Base-by-base conservation (phyloP, 2,113 vertebrate genomes). In the Anhinga rufa region DNA sequence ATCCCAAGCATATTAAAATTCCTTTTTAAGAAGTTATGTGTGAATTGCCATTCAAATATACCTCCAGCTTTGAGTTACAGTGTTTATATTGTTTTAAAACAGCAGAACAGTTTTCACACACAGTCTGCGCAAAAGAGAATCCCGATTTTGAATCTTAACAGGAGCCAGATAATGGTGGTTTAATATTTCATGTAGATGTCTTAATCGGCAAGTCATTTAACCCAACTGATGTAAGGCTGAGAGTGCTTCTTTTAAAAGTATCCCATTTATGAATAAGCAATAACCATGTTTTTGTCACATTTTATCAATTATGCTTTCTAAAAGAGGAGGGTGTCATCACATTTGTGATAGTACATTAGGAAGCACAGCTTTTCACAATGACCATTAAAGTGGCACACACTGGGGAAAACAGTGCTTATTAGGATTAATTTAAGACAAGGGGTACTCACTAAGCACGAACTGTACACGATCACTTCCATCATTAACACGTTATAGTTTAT, bases 201-300 rank as follows among this genome's bases (percentile, higher is more conserved):
- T 94, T 82, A 82, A 94, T 93, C 78, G 90, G 84, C 87, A 65
- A 93, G 65, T 88, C 72, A 82, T 84, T 94, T 81, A 93, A 90
- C 32, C 55, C 64, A 92, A 68, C 64, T 76, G 70, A 6, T 40
- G 38, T 68, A 82, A 91, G 86, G 66, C 60, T 32, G 40, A 82
- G 62, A 68, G 60, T 58, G 88, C 75, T 94, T 92, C 75, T 94
- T 92, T 60, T 83, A 22, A 84, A 94, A 88, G 42, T 38, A 81
- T 44, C 48, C 69, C 31, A 64, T 83, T 93, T 93, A 84, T 3
- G 0, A 91, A 70, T 61, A 80, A 54, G 75, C 78, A 77, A 76
- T 40, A 91, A 49, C 31, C n/a, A n/a, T 32, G 36, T 36, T 76
- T 86, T 85, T 92, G 62, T 85, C 90, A 70, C 46, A 66, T 93